Base-by-base conservation (phyloP, 2,888 invertebrate genomes). In the Drosophila cracens region DNA sequence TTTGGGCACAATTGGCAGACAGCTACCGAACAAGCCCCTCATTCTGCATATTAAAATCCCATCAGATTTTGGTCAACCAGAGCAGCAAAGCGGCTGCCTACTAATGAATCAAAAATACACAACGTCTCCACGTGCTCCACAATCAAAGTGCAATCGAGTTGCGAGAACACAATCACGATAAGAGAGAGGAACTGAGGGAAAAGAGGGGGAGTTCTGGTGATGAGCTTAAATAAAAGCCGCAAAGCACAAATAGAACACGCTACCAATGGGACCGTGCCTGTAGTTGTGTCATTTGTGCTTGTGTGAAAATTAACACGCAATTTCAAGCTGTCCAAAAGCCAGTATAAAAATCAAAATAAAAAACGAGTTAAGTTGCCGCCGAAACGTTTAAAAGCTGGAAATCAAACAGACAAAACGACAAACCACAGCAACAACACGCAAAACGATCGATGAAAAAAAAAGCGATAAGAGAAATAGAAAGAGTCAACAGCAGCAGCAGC, bases 291-390 rank as follows among this genome's bases (percentile, higher is more conserved):
- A 71, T 36, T 49, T 63, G 60, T 77, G 49, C 75, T 76, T 80
- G 89, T 89, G 89, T 84, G 87, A 89, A 89, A 87, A 89, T 87
- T 89, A 89, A 88, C 87, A 89, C 90, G 83, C 87, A 85, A 89
- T 87, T 89, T 77, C 67, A 54, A 72, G 64, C 83, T 73, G 84
- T 69, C 74, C 84, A 69, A 67, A 76, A 73, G 65, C n/a, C 73
- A 74, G 63, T 48, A 75, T 70, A 75, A 67, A 68, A 79, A 82
- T 74, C 59, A 65, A 74, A 80, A 88, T 74, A 73, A 66, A 79
- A 75, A 89, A 83, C 66, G 72, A 87, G 87, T 83, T 60, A 78
- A 70, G 66, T 81, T 66, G 64, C 65, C 70, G 71, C 46, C 60
- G 65, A 64, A 58, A 53, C 65, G 74, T 68, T 83, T 88, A 71